Evolutionary conservation across 2,797 vertebrate species (phyloP).

Genomic region (Protosalanx chinensis): DNA sequence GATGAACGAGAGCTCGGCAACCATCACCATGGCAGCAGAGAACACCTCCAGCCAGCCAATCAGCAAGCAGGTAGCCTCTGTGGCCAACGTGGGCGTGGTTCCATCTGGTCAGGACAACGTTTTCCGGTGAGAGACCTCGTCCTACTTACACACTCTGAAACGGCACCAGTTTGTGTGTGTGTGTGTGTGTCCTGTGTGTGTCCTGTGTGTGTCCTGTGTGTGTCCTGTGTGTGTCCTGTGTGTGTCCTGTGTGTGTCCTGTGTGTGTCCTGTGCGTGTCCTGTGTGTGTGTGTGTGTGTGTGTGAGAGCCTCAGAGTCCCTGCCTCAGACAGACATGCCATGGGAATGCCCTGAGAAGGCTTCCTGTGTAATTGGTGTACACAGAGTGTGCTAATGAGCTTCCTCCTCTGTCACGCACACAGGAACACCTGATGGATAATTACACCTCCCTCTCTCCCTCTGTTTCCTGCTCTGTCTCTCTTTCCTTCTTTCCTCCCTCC

Average conservation of each 20-base stretch:
- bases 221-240: too few species aligned
- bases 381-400: conserved; percentile 77
- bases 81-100: conserved; percentile 86
- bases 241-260: too few species aligned
- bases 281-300: conserved; percentile 4
- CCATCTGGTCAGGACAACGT: conserved; percentile 78
- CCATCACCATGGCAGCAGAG: conserved; percentile 76
- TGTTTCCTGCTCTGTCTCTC: conserved; percentile 53
- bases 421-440: conserved; percentile 77
- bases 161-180: conserved; percentile 3
- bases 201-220: too few species aligned
- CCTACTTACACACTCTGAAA: background rate
- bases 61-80: conserved; percentile 79
- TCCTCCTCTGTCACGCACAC: conserved; percentile 77
- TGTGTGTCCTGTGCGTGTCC: background rate
- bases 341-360: conserved; percentile 70
- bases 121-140: conserved; percentile 74
- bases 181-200: background rate
- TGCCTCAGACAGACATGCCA: conserved; percentile 47
- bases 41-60: conserved; percentile 73
- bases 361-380: conserved; percentile 75
- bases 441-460: conserved; percentile 61
- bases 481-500: conserved; percentile 36
- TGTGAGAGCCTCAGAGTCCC: conserved; percentile 12
- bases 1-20: conserved; percentile 90